Evolutionary conservation across 1,140 invertebrate genomes (phyloP), one percentile per base, ranked within the genome.

Genomic region (Zaprionus tsacasi): DNA sequence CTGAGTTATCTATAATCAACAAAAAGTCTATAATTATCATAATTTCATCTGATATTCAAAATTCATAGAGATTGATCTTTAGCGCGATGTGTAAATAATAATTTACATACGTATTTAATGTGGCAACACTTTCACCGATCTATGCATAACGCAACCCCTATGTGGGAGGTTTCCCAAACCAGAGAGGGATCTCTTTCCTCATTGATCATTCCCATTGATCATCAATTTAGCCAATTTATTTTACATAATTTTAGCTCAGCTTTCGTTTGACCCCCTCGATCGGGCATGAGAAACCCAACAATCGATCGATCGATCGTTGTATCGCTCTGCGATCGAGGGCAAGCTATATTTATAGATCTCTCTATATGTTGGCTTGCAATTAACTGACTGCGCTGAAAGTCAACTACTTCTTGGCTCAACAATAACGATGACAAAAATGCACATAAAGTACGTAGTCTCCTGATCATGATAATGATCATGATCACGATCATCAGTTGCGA

Each of bases 401-500:
- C 30, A 64, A 40, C 64, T 71, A 64, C 17, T 50, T 25, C 45
- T 50, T 50, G 45, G 54, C 54, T 54, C 33, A 65, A 64, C 69
- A 64, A 54, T 50, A 50, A 79, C 73, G 77, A 79, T 81, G 79
- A 81, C 74, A 81, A 81, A 81, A 78, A 43, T 73, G 73, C 70
- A 73, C 79, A 81, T 81, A 81, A 79, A 75, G 48, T 45, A 57
- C 55, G 40, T 25, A 58, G 21, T 40, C 40, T 48, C 25, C 15
- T 45, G 40, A 43, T 43, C 40, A 33, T 40, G n/a, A 33, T 40
- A 8, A 63, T 61, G 54, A 30, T 35, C 6, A 55, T 61, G 54
- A 43, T 67, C 43, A 72, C 66, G 58, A 38, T 75, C 60, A 72
- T 72, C 66, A 71, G 66, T 67, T 70, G 33, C 33, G 10, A 35